These are phyloP conservation scores for Mionectes macconnelli DNA, from an alignment of 2,113 vertebrate genomes.

Conservation along the genomic window DNA sequence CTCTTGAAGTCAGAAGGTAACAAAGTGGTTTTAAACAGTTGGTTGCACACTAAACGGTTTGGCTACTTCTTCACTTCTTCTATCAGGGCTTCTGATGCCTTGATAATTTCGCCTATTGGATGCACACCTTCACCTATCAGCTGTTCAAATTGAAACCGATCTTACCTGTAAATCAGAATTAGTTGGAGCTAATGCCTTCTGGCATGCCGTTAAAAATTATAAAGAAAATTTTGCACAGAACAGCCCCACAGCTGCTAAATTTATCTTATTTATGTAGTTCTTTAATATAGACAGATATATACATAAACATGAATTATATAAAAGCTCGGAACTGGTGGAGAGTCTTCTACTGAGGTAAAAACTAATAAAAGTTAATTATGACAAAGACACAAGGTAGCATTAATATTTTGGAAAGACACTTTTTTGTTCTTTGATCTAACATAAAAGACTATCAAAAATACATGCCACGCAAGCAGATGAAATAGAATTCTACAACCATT, in stretches of 20 bases:
- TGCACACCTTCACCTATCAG: not conserved
- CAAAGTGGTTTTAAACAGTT: not conserved
- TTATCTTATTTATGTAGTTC: not conserved
- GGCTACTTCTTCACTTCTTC: not conserved
- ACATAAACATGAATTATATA: not conserved
- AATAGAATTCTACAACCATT: not conserved
- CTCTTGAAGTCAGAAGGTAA: not conserved
- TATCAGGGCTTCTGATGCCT: not conserved
- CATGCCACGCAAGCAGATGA: accelerated
- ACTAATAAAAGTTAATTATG: not conserved
- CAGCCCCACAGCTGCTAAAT: not conserved
- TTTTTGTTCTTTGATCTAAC: not conserved
- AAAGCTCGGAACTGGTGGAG: not conserved
- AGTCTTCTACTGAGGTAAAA: not conserved
- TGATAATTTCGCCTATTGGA: not conserved
- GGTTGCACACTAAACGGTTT: not conserved
- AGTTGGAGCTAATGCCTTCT: not conserved
- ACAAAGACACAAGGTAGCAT: not conserved
- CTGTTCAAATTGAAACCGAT: not conserved
- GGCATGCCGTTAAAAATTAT: not conserved
- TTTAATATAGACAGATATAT: not conserved
- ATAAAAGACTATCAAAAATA: not conserved
- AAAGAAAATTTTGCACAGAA: not conserved
- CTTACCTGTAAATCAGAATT: not conserved
- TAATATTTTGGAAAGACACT: not conserved